phyloP scores from a whole-genome alignment of 2,113 vertebrate species.

The Melanotaenia duboulayi region DNA sequence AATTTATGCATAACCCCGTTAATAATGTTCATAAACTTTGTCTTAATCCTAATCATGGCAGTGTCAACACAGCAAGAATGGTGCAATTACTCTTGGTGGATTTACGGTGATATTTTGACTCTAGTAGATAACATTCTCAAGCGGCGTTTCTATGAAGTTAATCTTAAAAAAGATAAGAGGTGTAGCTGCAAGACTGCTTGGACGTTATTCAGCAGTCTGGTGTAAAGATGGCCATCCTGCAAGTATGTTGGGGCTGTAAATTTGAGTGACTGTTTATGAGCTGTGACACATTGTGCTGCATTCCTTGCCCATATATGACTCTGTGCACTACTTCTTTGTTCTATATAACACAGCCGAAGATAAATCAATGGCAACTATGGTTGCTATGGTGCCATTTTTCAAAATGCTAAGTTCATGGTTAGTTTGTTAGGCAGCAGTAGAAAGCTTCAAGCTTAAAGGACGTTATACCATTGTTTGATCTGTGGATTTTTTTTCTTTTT shows the following conservation, averaged over 20 bases:
- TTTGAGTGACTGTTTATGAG: constrained; percentile 82
- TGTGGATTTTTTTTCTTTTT: no score
- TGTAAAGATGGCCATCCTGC: constrained; percentile 42
- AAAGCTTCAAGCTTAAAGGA: background rate
- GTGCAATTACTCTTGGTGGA: background rate
- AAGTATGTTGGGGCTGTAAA: constrained; percentile 72
- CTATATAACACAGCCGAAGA: constrained; percentile 85
- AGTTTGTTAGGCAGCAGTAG: background rate
- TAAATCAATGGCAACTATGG: constrained; percentile 76
- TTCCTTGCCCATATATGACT: constrained; percentile 87
- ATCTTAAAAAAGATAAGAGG: constrained; percentile 14
- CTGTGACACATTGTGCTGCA: constrained; percentile 70
- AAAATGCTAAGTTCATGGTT: constrained; percentile 1
- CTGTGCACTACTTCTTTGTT: constrained; percentile 80
- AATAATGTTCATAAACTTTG: constrained; percentile 4
- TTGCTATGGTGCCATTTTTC: constrained; percentile 43
- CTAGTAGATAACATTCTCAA: background rate
- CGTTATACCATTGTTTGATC: background rate
- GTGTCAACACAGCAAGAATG: background rate
- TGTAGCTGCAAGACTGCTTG: constrained; percentile 2
- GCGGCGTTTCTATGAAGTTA: constrained; percentile 13
- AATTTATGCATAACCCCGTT: background rate
- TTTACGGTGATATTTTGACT: constrained; percentile 20
- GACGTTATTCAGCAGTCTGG: constrained; percentile 15
- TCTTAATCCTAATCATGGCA: background rate